These are phyloP conservation scores for Oncorhynchus mykiss DNA, from an alignment of 2,113 vertebrate species.

Conservation along the genomic window DNA sequence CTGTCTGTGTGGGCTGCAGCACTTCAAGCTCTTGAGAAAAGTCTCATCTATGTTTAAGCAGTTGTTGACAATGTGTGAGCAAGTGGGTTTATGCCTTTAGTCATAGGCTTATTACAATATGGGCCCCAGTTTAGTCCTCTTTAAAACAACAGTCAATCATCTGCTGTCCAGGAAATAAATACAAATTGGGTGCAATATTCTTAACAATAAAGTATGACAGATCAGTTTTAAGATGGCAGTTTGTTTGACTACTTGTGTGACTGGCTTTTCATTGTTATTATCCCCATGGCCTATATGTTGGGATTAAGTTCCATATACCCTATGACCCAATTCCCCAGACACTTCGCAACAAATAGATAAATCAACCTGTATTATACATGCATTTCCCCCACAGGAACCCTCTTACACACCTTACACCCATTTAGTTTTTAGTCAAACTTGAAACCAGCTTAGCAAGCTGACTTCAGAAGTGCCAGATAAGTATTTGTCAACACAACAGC, in stretches of 20 bases:
- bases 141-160: no score
- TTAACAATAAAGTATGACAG: conserved; percentile 6
- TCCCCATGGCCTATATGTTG: conserved; percentile 42
- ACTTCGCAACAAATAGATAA: conserved; percentile 51
- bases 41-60: neutral
- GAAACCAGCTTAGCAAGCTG: conserved; percentile 79
- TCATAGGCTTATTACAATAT: neutral
- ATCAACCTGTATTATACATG: conserved; percentile 49
- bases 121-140: no score
- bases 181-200: conserved; percentile 34
- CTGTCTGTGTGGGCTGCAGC: neutral
- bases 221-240: conserved; percentile 38
- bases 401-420: conserved; percentile 43
- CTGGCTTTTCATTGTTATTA: conserved; percentile 37
- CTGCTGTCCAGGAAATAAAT: no score
- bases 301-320: conserved; percentile 50
- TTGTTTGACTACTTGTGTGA: conserved; percentile 50
- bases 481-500: conserved; percentile 95
- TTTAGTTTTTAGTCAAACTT: conserved; percentile 70
- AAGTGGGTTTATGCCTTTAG: neutral
- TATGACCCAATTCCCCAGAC: conserved; percentile 62
- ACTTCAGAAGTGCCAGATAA: conserved; percentile 92
- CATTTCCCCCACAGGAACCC: conserved; percentile 30
- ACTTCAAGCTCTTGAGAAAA: neutral
- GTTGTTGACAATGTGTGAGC: neutral